Evolutionary conservation across 2,113 vertebrate species (phyloP).

Genomic region (Cariama cristata): DNA sequence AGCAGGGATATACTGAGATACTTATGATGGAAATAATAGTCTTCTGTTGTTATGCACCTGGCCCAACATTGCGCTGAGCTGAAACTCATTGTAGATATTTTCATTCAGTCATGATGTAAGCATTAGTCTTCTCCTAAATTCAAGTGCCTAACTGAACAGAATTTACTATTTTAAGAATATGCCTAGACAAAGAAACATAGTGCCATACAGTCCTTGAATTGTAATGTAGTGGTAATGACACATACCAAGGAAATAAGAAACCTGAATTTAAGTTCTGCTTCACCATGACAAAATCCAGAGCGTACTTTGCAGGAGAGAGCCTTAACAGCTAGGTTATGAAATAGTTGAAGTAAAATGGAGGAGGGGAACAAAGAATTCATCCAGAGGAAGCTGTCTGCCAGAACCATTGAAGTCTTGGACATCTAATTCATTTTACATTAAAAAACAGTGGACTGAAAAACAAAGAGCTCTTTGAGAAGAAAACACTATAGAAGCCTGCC

Average conservation of each 20-base stretch:
- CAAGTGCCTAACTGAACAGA: not conserved
- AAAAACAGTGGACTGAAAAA: not conserved
- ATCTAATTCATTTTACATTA: not conserved
- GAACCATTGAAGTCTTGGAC: not conserved
- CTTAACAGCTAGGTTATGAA: not conserved
- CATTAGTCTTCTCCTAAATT: not conserved
- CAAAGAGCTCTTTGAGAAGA: not conserved
- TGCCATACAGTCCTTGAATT: not conserved
- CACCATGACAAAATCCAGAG: not conserved
- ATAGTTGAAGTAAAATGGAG: not conserved
- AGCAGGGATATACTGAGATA: not conserved
- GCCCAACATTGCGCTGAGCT: not conserved
- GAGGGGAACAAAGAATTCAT: not conserved
- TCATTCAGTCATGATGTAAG: not conserved
- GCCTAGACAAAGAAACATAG: not conserved
- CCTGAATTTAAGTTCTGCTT: not conserved
- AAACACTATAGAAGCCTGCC: not conserved
- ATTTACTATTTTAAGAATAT: not conserved
- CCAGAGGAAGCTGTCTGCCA: not conserved
- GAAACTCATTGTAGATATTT: not conserved
- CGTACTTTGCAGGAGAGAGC: not conserved
- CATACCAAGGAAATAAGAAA: not conserved
- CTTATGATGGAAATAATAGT: not conserved
- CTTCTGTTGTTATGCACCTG: not conserved
- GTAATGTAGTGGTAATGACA: not conserved